phyloP scores from a whole-genome alignment of 2,888 invertebrate genomes.

The Heliothis peltigera region DNA sequence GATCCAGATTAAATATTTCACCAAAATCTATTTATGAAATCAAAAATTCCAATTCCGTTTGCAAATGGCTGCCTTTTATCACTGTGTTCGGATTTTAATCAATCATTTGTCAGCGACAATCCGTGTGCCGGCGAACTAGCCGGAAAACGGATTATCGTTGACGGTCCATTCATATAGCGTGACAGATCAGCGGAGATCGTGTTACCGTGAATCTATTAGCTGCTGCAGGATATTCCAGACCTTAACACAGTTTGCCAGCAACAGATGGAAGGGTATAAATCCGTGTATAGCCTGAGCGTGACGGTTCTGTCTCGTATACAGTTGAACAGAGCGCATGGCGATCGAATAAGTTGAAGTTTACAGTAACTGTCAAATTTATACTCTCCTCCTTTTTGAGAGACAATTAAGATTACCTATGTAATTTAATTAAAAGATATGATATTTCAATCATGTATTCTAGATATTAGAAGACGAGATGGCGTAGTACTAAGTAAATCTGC shows the following conservation, averaged over 20 bases:
- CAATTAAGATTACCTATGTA: too few relatives aligned
- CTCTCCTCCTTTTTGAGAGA: too few relatives aligned
- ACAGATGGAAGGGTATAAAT: neutral
- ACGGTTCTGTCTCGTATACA: too few relatives aligned
- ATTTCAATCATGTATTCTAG: too few relatives aligned
- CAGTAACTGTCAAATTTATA: too few relatives aligned
- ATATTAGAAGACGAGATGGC: too few relatives aligned
- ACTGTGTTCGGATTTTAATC: slow-evolving; percentile 42
- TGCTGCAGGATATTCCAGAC: slow-evolving; percentile 8
- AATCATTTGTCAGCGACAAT: slow-evolving; percentile 50
- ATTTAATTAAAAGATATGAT: too few relatives aligned
- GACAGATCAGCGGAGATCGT: slow-evolving; percentile 25
- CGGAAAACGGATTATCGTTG: slow-evolving; percentile 27
- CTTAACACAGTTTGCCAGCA: slow-evolving; percentile 20
- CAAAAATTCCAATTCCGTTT: slow-evolving; percentile 33
- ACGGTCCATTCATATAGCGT: slow-evolving; percentile 26
- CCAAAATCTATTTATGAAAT: slow-evolving; percentile 33
- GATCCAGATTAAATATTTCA: slow-evolving; percentile 1
- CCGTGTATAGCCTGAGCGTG: neutral
- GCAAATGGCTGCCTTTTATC: slow-evolving; percentile 22
- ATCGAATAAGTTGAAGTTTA: too few relatives aligned
- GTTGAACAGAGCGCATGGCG: too few relatives aligned
- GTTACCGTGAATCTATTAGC: slow-evolving; percentile 28
- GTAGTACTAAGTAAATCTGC: too few relatives aligned
- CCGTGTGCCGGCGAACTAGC: slow-evolving; percentile 31